Evolutionary conservation across 1,140 invertebrate genomes (phyloP).

Genomic region (Caenorhabditis latens): DNA sequence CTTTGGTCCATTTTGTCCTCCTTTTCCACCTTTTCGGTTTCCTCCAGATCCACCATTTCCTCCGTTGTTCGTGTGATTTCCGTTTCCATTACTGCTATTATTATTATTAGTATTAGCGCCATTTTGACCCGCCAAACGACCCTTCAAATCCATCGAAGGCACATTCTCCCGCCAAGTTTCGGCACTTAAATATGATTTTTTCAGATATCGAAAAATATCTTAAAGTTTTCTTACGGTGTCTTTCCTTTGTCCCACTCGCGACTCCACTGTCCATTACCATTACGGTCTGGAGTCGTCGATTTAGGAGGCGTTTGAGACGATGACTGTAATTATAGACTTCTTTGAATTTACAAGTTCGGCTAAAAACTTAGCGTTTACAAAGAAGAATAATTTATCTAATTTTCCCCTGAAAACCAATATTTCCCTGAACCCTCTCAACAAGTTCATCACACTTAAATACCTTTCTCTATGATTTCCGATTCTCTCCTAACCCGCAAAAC

Average conservation of each 20-base stretch:
- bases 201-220: background rate
- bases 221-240: constrained; percentile 53
- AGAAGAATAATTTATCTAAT: no score
- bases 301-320: constrained; percentile 54
- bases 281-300: constrained; percentile 33
- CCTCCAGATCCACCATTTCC: background rate
- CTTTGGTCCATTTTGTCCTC: constrained; percentile 9
- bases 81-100: constrained; percentile 19
- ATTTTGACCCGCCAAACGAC: constrained; percentile 44
- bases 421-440: no score
- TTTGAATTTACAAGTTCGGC: no score
- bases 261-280: constrained; percentile 51
- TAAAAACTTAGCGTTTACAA: no score
- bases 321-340: background rate
- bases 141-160: constrained; percentile 60
- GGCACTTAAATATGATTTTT: constrained; percentile 17
- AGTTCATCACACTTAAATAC: no score
- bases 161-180: constrained; percentile 62
- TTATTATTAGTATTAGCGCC: constrained; percentile 30
- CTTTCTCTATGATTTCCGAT: no score
- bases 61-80: background rate
- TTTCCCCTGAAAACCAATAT: no score
- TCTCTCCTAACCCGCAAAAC: no score
- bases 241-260: constrained; percentile 65
- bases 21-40: constrained; percentile 16